Evolutionary conservation across 1,140 invertebrate genomes (phyloP).

Genomic region (Drosophila nebulosa): DNA sequence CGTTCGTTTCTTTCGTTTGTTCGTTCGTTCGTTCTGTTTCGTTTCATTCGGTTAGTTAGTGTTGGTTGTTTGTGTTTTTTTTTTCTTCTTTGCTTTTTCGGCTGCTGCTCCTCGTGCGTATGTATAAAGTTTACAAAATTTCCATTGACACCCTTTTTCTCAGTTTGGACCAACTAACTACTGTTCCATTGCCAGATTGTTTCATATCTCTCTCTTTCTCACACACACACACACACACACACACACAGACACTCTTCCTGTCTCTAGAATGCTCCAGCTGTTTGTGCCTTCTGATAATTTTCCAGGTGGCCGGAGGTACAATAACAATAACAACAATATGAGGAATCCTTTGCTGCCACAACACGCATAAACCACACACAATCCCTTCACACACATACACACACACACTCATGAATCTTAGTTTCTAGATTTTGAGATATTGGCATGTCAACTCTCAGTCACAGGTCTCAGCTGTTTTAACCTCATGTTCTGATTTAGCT

Average conservation of each 20-base stretch:
- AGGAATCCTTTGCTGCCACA: neutral
- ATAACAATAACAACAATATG: neutral
- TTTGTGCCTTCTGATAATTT: slow-evolving; percentile 21
- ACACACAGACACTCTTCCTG: no score
- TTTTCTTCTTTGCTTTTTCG: no score
- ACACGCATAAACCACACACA: neutral
- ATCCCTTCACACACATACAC: neutral
- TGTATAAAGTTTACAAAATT: slow-evolving; percentile 60
- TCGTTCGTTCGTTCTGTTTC: neutral
- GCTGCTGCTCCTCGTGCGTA: slow-evolving; percentile 40
- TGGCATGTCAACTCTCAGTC: slow-evolving; percentile 2
- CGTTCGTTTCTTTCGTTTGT: neutral
- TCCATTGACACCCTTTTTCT: slow-evolving; percentile 75
- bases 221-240: no score
- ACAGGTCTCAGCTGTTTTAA: slow-evolving; percentile 7
- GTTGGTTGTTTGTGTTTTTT: neutral
- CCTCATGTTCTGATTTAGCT: slow-evolving; percentile 1
- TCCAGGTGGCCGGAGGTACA: neutral
- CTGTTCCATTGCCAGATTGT: slow-evolving; percentile 14
- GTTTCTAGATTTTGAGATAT: neutral
- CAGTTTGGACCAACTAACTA: slow-evolving; percentile 17
- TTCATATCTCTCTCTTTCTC: slow-evolving; percentile 10
- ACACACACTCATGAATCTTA: neutral
- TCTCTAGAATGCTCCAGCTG: slow-evolving; percentile 44
- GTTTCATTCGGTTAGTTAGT: neutral